Evolutionary conservation across 2,888 invertebrate species (phyloP).

Genomic region (Sinhomidia bicolor): DNA sequence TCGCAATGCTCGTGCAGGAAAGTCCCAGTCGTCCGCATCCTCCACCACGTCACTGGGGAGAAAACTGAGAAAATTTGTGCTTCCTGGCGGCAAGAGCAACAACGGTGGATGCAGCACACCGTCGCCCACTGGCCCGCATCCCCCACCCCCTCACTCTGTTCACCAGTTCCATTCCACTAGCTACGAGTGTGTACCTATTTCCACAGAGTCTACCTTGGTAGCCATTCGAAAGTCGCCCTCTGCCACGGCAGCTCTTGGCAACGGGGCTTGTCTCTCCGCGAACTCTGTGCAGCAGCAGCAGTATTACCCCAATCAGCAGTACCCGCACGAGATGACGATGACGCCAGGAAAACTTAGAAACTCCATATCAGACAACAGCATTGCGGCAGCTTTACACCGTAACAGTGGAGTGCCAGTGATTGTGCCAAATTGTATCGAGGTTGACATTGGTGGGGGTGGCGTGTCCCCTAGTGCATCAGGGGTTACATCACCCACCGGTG

Average conservation of each 20-base stretch:
- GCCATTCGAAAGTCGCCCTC: slow-evolving; percentile 68
- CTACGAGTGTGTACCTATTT: slow-evolving; percentile 57
- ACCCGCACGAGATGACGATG: slow-evolving; percentile 18
- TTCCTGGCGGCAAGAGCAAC: slow-evolving; percentile 74
- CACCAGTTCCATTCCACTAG: slow-evolving; percentile 70
- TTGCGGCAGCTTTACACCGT: slow-evolving; percentile 66
- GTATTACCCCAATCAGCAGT: slow-evolving; percentile 38
- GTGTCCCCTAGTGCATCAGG: background rate
- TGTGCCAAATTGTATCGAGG: slow-evolving; percentile 62
- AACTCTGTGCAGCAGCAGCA: background rate
- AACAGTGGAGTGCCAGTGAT: slow-evolving; percentile 52
- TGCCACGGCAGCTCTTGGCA: slow-evolving; percentile 59
- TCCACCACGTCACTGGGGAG: slow-evolving; percentile 75
- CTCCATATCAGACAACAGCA: slow-evolving; percentile 79
- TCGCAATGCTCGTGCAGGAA: background rate
- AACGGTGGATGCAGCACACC: background rate
- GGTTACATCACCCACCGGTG: background rate
- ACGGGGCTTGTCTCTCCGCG: background rate
- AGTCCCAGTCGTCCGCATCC: slow-evolving; percentile 31
- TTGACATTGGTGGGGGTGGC: slow-evolving; percentile 20
- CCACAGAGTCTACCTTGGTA: slow-evolving; percentile 55
- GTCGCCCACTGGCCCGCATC: slow-evolving; percentile 8
- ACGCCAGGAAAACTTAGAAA: slow-evolving; percentile 72
- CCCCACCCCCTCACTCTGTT: slow-evolving; percentile 38
- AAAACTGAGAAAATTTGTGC: slow-evolving; percentile 78